Evolutionary conservation across 2,113 vertebrate genomes (phyloP).

Genomic region (Spheniscus mendiculus): DNA sequence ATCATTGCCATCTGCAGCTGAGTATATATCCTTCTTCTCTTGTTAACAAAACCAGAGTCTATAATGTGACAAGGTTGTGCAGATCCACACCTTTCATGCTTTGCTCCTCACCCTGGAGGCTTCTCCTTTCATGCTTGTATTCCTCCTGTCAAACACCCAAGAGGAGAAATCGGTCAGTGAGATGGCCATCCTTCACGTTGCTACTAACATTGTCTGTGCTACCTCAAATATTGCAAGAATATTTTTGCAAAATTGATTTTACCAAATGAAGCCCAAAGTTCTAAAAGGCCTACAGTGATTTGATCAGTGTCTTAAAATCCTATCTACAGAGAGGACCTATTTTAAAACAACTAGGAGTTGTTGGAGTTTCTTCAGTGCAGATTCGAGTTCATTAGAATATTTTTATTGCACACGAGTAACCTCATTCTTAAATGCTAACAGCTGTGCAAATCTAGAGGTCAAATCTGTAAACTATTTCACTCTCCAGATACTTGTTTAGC

Average conservation of each 20-base stretch:
- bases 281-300: background rate
- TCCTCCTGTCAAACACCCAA: background rate
- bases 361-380: slow-evolving; percentile 15
- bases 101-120: background rate
- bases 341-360: background rate
- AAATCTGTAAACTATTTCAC: slow-evolving; percentile 2
- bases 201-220: background rate
- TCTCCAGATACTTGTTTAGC: slow-evolving; percentile 18
- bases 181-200: background rate
- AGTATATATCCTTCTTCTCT: background rate
- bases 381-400: slow-evolving; percentile 36
- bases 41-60: background rate
- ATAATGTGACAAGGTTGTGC: background rate
- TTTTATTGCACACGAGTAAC: slow-evolving; percentile 42
- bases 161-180: background rate
- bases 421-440: slow-evolving; percentile 59
- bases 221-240: background rate
- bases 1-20: background rate
- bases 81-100: background rate
- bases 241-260: background rate
- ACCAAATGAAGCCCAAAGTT: background rate
- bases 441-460: slow-evolving; percentile 57
- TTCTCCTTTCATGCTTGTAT: background rate
- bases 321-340: background rate
- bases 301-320: background rate